Evolutionary conservation across 2,797 vertebrate genomes (phyloP).

Genomic region (Urosaurus nigricauda): DNA sequence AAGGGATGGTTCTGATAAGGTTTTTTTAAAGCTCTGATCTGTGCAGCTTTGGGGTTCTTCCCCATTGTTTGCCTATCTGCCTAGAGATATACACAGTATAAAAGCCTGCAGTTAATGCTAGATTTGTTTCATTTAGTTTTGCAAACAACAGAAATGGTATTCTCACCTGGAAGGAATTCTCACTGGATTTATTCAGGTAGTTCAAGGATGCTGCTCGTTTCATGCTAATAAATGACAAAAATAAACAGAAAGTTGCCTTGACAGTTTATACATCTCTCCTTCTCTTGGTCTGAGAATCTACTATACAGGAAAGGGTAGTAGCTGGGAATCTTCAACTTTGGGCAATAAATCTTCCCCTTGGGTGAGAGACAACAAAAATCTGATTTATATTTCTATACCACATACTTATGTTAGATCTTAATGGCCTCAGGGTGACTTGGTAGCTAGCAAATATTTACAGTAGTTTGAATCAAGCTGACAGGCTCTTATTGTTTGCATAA

Average conservation of each 20-base stretch:
- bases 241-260: constrained; percentile 34
- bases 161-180: constrained; percentile 90
- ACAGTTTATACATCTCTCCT: background rate
- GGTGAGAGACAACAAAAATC: background rate
- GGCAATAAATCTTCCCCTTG: background rate
- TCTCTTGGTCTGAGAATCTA: background rate
- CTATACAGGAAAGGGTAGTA: background rate
- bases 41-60: background rate
- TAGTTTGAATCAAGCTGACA: too few relatives aligned
- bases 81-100: background rate
- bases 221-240: constrained; percentile 83
- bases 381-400: background rate
- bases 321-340: background rate
- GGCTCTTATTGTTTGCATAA: too few relatives aligned
- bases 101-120: background rate
- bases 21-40: background rate
- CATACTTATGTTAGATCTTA: background rate
- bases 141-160: background rate
- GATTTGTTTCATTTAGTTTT: background rate
- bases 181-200: constrained; percentile 91
- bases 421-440: background rate
- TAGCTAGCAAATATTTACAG: background rate
- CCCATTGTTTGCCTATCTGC: background rate
- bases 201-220: constrained; percentile 94
- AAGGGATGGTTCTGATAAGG: background rate